These are phyloP conservation scores for Zaprionus bogoriensis DNA, from an alignment of 2,888 invertebrate species.

Conservation along the genomic window DNA sequence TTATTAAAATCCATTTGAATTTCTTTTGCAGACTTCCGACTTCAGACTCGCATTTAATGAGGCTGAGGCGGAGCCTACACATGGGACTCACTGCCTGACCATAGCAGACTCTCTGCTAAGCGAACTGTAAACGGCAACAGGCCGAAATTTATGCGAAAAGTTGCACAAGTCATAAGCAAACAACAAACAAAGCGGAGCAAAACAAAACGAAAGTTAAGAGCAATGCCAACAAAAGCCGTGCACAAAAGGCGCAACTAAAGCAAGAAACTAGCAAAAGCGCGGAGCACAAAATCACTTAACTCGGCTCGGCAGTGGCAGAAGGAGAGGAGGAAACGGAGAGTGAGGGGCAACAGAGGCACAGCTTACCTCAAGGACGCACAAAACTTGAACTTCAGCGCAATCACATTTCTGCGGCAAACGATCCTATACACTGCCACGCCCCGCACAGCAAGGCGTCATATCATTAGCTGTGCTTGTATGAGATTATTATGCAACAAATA, in stretches of 20 bases:
- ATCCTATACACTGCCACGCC: conserved; percentile 8
- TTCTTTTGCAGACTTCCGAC: conserved; percentile 48
- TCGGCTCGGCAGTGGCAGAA: conserved; percentile 35
- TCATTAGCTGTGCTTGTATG: conserved; percentile 40
- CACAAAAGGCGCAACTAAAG: conserved; percentile 51
- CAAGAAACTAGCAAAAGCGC: conserved; percentile 45
- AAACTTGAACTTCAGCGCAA: conserved; percentile 33
- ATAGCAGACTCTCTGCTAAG: conserved; percentile 23
- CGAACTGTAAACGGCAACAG: conserved; percentile 69
- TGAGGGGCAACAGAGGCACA: conserved; percentile 22
- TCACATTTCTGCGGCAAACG: conserved; percentile 20
- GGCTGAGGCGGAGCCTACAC: conserved; percentile 43
- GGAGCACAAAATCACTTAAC: conserved; percentile 56
- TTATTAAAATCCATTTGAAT: conserved; percentile 53
- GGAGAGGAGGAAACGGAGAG: background rate
- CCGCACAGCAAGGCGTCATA: conserved; percentile 17
- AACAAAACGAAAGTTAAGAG: conserved; percentile 35
- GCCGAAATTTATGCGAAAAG: conserved; percentile 70
- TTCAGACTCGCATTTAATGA: conserved; percentile 55
- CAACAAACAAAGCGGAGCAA: conserved; percentile 25
- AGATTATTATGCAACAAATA: conserved; percentile 81
- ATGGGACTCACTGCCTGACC: conserved; percentile 44
- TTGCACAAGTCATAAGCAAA: conserved; percentile 65
- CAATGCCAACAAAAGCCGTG: conserved; percentile 44
- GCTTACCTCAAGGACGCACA: conserved; percentile 21